Conservation (phyloP, 2,797 vertebrate genomes). For the Pitangus sulphuratus region DNA sequence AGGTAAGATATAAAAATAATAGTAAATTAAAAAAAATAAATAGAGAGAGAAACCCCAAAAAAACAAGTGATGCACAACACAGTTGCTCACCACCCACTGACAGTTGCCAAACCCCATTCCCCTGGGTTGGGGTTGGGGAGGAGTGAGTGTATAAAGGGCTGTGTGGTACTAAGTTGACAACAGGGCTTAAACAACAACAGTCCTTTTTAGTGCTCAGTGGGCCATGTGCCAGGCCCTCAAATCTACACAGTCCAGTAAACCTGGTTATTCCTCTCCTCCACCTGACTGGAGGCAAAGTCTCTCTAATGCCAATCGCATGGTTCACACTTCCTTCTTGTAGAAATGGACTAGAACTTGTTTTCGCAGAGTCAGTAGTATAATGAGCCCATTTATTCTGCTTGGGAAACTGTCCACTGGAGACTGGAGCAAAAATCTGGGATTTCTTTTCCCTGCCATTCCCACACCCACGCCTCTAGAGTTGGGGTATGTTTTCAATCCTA, state of each 20-base stretch:
- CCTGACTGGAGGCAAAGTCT: neutral
- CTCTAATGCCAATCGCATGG: neutral
- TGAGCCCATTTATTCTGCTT: neutral
- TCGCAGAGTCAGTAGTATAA: neutral
- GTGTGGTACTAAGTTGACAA: neutral
- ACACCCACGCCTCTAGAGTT: fast-evolving
- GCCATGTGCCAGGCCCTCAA: fast-evolving
- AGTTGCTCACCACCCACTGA: neutral
- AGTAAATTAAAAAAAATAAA: neutral
- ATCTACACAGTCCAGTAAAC: neutral
- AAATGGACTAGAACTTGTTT: neutral
- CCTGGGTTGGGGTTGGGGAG: neutral
- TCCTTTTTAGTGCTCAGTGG: neutral
- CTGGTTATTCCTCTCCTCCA: neutral
- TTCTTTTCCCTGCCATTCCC: neutral
- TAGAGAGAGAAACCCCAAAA: neutral
- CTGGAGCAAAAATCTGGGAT: neutral
- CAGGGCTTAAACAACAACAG: neutral
- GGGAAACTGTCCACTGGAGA: neutral
- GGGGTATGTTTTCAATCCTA: fast-evolving
- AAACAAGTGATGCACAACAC: neutral
- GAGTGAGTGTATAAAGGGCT: neutral
- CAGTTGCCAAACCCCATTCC: neutral
- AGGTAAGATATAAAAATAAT: neutral
- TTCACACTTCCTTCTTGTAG: neutral